A percentile compares a stretch with the other conserved stretches of the same genome.
These are phyloP conservation scores for Gallinago nigripennis DNA, from an alignment of 2,797 vertebrate species.

Conservation along the genomic window DNA sequence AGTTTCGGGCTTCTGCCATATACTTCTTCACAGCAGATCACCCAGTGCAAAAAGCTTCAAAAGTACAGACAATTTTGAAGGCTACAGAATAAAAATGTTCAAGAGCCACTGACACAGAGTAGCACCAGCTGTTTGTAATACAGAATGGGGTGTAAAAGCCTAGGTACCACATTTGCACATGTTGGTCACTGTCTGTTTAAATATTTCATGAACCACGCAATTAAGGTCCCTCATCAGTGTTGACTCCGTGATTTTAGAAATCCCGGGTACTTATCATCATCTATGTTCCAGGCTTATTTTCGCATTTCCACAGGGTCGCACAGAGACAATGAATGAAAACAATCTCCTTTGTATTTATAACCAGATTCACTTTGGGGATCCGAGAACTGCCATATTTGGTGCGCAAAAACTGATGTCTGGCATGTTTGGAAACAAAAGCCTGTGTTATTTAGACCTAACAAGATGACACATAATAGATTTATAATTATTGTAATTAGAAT, in stretches of 20 bases:
- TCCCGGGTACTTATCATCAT: not conserved
- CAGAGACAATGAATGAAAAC: not conserved
- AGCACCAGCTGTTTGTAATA: not conserved
- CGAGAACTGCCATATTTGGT: conserved; percentile 24
- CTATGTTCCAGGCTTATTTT: not conserved
- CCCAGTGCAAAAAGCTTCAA: not conserved
- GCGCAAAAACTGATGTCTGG: not conserved
- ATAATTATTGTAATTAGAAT: conserved; percentile 34
- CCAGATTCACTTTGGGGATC: not conserved
- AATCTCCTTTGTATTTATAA: not conserved
- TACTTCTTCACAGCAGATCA: not conserved
- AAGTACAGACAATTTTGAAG: not conserved
- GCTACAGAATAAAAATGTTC: not conserved
- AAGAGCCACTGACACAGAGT: not conserved
- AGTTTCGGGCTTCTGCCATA: not conserved
- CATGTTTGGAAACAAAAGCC: conserved; percentile 43
- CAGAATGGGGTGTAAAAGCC: not conserved
- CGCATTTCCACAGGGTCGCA: not conserved
- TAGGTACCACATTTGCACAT: not conserved
- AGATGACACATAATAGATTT: conserved; percentile 8
- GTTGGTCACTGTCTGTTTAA: not conserved
- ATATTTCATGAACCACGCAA: not conserved
- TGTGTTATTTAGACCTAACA: not conserved
- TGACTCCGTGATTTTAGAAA: not conserved
- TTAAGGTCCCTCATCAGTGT: not conserved